Base-by-base conservation (phyloP, 2,888 invertebrate species). In the Epistrophe grossulariae region DNA sequence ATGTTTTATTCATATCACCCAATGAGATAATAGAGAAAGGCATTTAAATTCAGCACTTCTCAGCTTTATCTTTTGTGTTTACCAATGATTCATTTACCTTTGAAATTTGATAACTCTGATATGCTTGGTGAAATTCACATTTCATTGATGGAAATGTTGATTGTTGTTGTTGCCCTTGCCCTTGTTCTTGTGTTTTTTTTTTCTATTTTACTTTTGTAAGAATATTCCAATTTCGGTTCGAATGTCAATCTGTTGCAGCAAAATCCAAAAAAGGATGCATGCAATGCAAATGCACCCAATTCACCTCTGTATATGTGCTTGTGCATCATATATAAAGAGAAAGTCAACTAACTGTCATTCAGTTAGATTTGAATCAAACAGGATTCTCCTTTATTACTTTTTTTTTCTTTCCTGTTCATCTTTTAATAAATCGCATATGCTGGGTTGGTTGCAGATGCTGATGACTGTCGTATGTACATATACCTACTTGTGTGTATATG, bases 221-320 rank as follows among this genome's bases (percentile, higher is more conserved):
- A 66, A 72, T 73, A 62, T 84, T 84, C 77, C 85, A 82, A 85
- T 85, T 85, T 82, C 78, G 31, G 78, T 82, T 74, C 85, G 73
- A 81, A 79, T 85, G 81, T 74, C 85, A 81, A 85, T 82, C 82
- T 85, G 85, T 85, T 85, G 85, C 81, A 82, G 81, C 74, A 81
- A 71, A 72, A 78, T 73, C 73, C 55, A n/a, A 57, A 59, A 79
- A 70, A 57, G 70, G 62, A 79, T 60, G 68, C 70, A 70, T 62
- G 60, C 74, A 73, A 38, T 80, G 48, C 64, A 71, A 24, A 43
- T 43, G 60, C 59, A 31, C 17, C 38, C 71, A 19, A 71, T 62
- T 74, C 76, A 81, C 70, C 70, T 81, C 45, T 24, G 31, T 35
- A 35, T 40, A 35, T 40, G 19, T 17, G 38, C 24, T 6, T 31